Evolutionary conservation across 2,797 vertebrate species (phyloP), one percentile per base, ranked within the genome.

Genomic region (Myripristis jacobus): DNA sequence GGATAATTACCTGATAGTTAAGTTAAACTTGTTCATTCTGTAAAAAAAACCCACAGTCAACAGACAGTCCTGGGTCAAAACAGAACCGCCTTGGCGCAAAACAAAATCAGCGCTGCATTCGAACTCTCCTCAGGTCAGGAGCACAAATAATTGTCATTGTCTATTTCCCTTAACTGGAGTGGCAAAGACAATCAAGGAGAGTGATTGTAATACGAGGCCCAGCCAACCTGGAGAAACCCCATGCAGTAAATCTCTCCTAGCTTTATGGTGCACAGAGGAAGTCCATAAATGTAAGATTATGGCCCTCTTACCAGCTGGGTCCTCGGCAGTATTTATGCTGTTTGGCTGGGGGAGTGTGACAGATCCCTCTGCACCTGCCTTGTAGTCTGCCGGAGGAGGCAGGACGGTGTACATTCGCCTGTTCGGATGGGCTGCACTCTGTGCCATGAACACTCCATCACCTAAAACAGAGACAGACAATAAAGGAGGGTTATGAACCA

Each of bases 371-470:
- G 62, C 65, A 61, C 76, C 78, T 51, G 80, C 66, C 67, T 82
- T 68, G 74, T 87, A 92, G 56, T 83, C 91, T 57, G 89, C 82
- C 16, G 94, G 95, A 70, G 93, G 92, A 67, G 92, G 89, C 10
- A 92, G 85, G 12, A 85, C 94, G 0, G 93, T 95, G 88, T 94
- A 95, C 51, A 94, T 16, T 62, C 90, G 93, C 31, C 60, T 81
- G 55, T 12, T 27, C 0, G 50, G 66, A 60, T 21, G 65, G 36
- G 68, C 36, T 55, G 66, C 46, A 6, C 15, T 61, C 34, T 21
- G 53, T 29, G 38, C 48, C 50, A 61, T 7, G 29, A 31, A 77
- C 43, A 62, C 82, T 66, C 65, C 68, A 75, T 79, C 73, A 77
- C 67, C 88, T 90, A 47, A 69, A 41, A 81, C 27, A 80, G n/a